A percentile compares a stretch with the other conserved stretches of the same genome.
Conservation (phyloP, 2,113 vertebrate species). For the Menidia beryllina region DNA sequence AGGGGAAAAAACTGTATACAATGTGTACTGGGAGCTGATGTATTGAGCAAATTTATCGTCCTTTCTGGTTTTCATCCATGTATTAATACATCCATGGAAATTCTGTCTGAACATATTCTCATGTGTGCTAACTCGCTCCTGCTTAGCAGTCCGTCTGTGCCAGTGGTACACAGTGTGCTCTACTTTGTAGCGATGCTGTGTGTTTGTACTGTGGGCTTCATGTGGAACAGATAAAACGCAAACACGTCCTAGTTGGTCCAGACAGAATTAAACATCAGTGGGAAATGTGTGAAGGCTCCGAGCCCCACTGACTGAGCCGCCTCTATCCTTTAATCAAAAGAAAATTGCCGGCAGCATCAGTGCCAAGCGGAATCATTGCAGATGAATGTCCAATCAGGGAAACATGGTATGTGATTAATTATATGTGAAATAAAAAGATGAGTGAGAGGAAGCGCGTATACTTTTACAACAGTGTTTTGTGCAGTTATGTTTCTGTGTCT, state of each 20-base stretch:
- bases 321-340: constrained; percentile 75
- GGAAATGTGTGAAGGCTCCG: constrained; percentile 57
- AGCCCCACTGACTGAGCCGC: constrained; percentile 60
- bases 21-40: constrained; percentile 19
- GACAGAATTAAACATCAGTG: constrained; percentile 78
- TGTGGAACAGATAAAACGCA: constrained; percentile 75
- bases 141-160: constrained; percentile 56
- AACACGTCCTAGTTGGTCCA: constrained; percentile 64
- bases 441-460: constrained; percentile 13
- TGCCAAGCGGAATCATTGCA: constrained; percentile 64
- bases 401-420: constrained; percentile 66
- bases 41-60: constrained; percentile 56
- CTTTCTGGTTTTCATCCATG: constrained; percentile 45
- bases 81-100: constrained; percentile 64
- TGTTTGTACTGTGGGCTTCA: constrained; percentile 72
- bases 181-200: constrained; percentile 58
- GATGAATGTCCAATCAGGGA: constrained; percentile 75
- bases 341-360: constrained; percentile 61
- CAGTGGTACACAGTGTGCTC: constrained; percentile 62
- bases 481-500: constrained; percentile 65
- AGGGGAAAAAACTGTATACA: constrained; percentile 17
- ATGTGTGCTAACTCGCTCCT: constrained; percentile 45
- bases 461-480: constrained; percentile 51
- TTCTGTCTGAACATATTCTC: constrained; percentile 68
- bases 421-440: constrained; percentile 60